Evolutionary conservation across 2,113 vertebrate genomes (phyloP).

Genomic region (Vulpes ferrilata): DNA sequence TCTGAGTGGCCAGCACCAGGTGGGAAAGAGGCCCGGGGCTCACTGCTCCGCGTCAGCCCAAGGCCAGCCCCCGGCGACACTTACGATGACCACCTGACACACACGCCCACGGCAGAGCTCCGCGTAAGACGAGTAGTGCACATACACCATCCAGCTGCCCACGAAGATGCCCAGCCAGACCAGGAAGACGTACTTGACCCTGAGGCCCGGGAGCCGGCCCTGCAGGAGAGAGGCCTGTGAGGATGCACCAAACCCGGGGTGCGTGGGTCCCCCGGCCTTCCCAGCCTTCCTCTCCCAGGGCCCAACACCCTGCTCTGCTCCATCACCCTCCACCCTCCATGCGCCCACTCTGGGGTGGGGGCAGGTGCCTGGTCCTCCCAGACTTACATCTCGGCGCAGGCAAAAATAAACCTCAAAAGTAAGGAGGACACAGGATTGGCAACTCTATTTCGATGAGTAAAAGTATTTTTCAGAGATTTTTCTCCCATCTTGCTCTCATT

Average conservation of each 20-base stretch:
- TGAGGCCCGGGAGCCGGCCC: constrained; percentile 94
- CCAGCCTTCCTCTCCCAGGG: fast-evolving
- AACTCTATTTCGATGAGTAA: not conserved
- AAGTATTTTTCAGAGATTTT: not conserved
- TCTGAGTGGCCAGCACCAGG: not conserved
- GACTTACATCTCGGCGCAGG: not conserved
- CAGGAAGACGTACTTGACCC: constrained; percentile 96
- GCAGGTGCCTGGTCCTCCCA: not conserved
- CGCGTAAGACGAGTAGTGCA: constrained; percentile 95
- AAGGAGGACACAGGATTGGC: fast-evolving
- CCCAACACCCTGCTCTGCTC: not conserved
- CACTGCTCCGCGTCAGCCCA: not conserved
- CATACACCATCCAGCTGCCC: constrained; percentile 96
- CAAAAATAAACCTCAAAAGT: not conserved
- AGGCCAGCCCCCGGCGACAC: constrained; percentile 77
- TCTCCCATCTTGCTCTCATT: not conserved
- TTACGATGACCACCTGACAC: constrained; percentile 96
- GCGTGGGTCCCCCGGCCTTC: fast-evolving
- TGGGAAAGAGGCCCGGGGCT: too few species aligned
- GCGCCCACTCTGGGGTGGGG: too few species aligned
- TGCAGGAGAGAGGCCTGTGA: constrained; percentile 71
- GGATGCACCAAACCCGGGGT: fast-evolving
- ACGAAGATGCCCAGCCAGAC: constrained; percentile 95
- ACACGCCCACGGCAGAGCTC: constrained; percentile 96
- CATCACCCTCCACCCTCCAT: not conserved